A percentile compares a stretch with the other conserved stretches of the same genome.
Evolutionary conservation across 2,888 invertebrate genomes (phyloP).

Genomic region (Emmelina monodactyla): DNA sequence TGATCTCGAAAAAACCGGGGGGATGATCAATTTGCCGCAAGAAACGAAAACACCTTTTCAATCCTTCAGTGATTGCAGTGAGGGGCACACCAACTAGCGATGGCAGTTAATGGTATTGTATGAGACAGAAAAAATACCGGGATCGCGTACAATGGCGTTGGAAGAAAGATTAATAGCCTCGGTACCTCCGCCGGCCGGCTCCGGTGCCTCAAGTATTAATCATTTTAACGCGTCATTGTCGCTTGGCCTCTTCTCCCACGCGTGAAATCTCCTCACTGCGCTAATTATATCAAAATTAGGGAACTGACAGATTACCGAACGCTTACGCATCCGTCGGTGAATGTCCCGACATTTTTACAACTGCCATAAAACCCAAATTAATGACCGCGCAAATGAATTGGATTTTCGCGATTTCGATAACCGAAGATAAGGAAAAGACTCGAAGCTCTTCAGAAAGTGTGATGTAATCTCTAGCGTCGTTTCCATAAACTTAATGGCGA

Average conservation of each 20-base stretch:
- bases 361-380: slow-evolving; percentile 39
- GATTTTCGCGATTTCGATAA: slow-evolving; percentile 32
- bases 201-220: slow-evolving; percentile 55
- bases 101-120: slow-evolving; percentile 61
- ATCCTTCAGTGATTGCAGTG: slow-evolving; percentile 54
- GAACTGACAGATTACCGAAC: slow-evolving; percentile 54
- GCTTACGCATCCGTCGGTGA: slow-evolving; percentile 24
- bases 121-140: slow-evolving; percentile 60
- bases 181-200: slow-evolving; percentile 35
- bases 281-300: slow-evolving; percentile 63
- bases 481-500: slow-evolving; percentile 65
- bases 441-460: slow-evolving; percentile 60
- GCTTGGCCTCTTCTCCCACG: slow-evolving; percentile 42
- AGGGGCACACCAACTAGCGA: slow-evolving; percentile 56
- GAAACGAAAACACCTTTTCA: slow-evolving; percentile 66
- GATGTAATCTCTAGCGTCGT: slow-evolving; percentile 61
- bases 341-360: slow-evolving; percentile 29
- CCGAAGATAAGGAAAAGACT: slow-evolving; percentile 48
- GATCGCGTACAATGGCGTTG: slow-evolving; percentile 54
- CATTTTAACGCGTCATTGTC: slow-evolving; percentile 63
- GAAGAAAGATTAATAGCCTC: slow-evolving; percentile 61
- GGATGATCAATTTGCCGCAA: slow-evolving; percentile 56
- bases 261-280: slow-evolving; percentile 47
- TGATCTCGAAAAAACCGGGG: slow-evolving; percentile 55
- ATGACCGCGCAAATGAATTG: slow-evolving; percentile 35